phyloP scores from a whole-genome alignment of 2,113 vertebrate species.

The Lepidiolamprologus cunningtoni region DNA sequence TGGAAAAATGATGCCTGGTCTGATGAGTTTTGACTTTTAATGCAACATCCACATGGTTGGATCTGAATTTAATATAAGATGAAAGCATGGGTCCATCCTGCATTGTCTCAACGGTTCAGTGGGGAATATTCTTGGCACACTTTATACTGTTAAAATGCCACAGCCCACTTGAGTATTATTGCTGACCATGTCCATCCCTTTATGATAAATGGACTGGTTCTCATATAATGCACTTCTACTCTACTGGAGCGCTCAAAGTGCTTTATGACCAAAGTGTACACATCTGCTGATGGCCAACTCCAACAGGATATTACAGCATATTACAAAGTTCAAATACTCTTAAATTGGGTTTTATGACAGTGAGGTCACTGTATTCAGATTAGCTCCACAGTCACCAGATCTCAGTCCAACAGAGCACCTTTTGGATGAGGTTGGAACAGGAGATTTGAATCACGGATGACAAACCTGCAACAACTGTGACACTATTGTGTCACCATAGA shows the following conservation, averaged over 20 bases:
- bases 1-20: not conserved
- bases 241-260: not conserved
- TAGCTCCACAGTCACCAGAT: not conserved
- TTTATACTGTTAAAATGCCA: not conserved
- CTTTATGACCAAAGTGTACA: not conserved
- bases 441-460: not conserved
- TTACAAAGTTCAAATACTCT: not conserved
- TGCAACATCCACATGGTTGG: not conserved
- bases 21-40: not conserved
- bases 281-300: not conserved
- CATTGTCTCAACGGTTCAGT: not conserved
- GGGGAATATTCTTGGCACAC: not conserved
- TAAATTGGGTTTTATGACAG: not conserved
- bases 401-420: not conserved
- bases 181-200: not conserved
- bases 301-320: not conserved
- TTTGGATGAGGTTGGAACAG: not conserved
- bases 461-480: not conserved
- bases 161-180: not conserved
- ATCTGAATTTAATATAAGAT: not conserved
- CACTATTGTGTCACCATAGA: not conserved
- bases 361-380: not conserved
- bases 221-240: not conserved
- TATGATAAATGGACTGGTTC: not conserved
- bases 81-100: not conserved